Percentiles rank a stretch among this genome's conserved stretches.
phyloP scores from a whole-genome alignment of 2,888 invertebrate species.

The Apamea monoglypha region DNA sequence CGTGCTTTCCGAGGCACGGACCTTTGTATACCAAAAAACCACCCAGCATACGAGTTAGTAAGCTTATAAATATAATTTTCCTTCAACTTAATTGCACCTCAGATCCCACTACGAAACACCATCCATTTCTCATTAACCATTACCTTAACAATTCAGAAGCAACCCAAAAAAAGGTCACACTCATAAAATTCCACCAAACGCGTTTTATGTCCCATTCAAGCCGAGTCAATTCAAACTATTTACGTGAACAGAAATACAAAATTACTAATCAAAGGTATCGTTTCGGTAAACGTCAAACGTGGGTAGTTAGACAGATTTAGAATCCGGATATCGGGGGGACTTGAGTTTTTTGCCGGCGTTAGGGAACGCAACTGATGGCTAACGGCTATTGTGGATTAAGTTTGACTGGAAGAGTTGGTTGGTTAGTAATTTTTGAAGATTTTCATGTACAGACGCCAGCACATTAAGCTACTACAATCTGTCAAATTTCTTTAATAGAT shows the following conservation, averaged over 20 bases:
- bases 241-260: constrained; percentile 69
- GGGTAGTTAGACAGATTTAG: constrained; percentile 81
- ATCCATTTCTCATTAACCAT: constrained; percentile 46
- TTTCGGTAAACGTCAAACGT: constrained; percentile 78
- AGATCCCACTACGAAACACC: constrained; percentile 10
- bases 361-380: constrained; percentile 74
- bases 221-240: constrained; percentile 58
- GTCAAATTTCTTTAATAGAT: no score
- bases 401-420: constrained; percentile 60
- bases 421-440: neutral
- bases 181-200: constrained; percentile 57
- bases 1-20: no score
- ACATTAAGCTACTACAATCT: no score
- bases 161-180: constrained; percentile 47
- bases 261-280: constrained; percentile 79
- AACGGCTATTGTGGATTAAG: constrained; percentile 57
- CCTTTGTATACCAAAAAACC: no score
- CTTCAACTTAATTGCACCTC: constrained; percentile 27
- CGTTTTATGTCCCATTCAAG: constrained; percentile 62
- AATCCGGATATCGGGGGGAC: constrained; percentile 85
- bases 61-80: constrained; percentile 5
- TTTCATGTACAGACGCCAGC: no score
- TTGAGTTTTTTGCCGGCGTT: constrained; percentile 79
- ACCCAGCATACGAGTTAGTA: neutral
- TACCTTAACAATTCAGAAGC: constrained; percentile 31